These are phyloP conservation scores for Ctenoplectra terminalis DNA, from an alignment of 1,140 invertebrate species.

Conservation along the genomic window DNA sequence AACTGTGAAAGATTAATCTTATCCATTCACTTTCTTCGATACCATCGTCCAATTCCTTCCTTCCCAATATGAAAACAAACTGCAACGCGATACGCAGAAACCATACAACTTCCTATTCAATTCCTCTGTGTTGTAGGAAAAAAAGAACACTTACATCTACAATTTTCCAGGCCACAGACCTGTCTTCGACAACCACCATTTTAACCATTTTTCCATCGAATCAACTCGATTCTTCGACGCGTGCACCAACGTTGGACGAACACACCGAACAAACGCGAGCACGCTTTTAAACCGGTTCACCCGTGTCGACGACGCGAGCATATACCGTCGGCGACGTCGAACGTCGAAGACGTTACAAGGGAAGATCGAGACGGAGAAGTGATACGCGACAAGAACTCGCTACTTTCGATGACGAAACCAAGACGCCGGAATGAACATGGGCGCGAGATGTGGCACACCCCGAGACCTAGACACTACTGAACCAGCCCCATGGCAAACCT, in stretches of 20 bases:
- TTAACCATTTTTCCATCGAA: neutral
- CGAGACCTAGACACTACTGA: slow-evolving; percentile 83
- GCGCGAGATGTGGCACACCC: slow-evolving; percentile 80
- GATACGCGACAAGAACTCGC: slow-evolving; percentile 6
- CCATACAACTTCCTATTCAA: too few relatives aligned
- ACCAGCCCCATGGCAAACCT: slow-evolving; percentile 81
- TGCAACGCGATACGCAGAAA: too few relatives aligned
- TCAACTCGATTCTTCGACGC: neutral
- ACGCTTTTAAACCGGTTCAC: neutral
- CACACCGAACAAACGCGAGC: neutral
- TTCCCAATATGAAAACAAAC: neutral
- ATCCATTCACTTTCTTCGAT: too few relatives aligned
- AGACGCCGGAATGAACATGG: slow-evolving; percentile 57
- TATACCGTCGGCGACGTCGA: slow-evolving; percentile 8
- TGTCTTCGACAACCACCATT: neutral
- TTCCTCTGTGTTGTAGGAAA: neutral
- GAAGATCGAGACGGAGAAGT: slow-evolving; percentile 14
- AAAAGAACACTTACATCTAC: neutral
- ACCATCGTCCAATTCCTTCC: neutral
- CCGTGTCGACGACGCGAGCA: neutral
- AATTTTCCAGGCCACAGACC: too few relatives aligned
- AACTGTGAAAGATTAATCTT: too few relatives aligned
- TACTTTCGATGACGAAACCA: slow-evolving; percentile 45
- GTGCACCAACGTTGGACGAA: neutral
- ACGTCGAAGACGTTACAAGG: slow-evolving; percentile 3